Evolutionary conservation across 2,888 invertebrate genomes (phyloP).

Genomic region (Cheilosia grossa): DNA sequence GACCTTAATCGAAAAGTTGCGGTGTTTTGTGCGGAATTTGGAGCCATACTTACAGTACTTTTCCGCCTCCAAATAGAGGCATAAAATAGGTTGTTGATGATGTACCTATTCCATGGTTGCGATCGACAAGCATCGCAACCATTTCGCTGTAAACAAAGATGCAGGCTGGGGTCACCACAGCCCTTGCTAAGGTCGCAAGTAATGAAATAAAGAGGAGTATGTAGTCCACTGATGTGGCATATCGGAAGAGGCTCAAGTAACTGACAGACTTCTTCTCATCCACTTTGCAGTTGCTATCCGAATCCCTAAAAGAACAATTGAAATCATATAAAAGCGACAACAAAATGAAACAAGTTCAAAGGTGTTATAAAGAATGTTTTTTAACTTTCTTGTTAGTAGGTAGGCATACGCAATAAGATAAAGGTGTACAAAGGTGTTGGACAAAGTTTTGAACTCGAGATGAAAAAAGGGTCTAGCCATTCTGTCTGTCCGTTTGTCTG

Average conservation of each 20-base stretch:
- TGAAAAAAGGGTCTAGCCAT: too few species aligned
- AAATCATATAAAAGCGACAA: not conserved
- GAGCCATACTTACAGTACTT: slow-evolving; percentile 83
- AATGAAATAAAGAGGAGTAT: slow-evolving; percentile 84
- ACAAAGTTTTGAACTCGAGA: too few species aligned
- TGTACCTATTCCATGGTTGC: slow-evolving; percentile 85
- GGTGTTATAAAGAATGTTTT: too few species aligned
- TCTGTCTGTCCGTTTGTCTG: too few species aligned
- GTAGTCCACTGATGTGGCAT: slow-evolving; percentile 85
- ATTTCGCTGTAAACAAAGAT: slow-evolving; percentile 89
- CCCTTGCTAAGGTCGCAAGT: slow-evolving; percentile 85
- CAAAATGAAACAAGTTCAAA: too few species aligned
- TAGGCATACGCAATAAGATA: too few species aligned
- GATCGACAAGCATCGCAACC: slow-evolving; percentile 87
- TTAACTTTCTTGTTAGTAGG: too few species aligned
- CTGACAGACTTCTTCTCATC: slow-evolving; percentile 72
- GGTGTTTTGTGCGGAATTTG: too few species aligned
- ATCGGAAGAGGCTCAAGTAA: slow-evolving; percentile 84
- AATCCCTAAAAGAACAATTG: slow-evolving; percentile 29
- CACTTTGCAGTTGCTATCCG: slow-evolving; percentile 41
- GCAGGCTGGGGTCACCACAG: slow-evolving; percentile 86
- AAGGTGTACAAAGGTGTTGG: too few species aligned
- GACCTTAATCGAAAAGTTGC: too few species aligned
- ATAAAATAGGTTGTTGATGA: slow-evolving; percentile 85
- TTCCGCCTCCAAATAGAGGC: slow-evolving; percentile 86